phyloP scores from a whole-genome alignment of 2,888 invertebrate genomes.

The Tachystola acroxantha region DNA sequence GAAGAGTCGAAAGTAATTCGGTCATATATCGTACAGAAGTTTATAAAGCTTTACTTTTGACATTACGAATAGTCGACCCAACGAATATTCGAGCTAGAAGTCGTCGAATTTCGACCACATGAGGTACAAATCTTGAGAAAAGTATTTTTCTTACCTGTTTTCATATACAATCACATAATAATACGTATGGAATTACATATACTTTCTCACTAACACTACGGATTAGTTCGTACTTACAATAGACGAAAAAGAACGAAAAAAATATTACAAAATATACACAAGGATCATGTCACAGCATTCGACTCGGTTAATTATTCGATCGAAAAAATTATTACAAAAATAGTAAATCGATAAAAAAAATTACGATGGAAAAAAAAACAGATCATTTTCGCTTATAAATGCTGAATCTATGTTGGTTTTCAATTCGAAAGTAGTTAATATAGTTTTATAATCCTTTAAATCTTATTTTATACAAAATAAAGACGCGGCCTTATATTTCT shows the following conservation, averaged over 20 bases:
- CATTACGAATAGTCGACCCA: no score
- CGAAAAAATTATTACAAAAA: conserved; percentile 13
- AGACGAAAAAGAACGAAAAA: conserved; percentile 27
- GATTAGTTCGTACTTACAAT: conserved; percentile 37
- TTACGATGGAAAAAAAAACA: neutral
- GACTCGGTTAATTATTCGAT: conserved; percentile 14
- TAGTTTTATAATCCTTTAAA: no score
- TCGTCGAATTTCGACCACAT: no score
- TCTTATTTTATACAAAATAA: no score
- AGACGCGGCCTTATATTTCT: no score
- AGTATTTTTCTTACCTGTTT: conserved; percentile 18
- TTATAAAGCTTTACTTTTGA: no score
- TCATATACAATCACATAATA: conserved; percentile 22
- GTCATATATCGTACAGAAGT: no score
- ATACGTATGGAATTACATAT: conserved; percentile 28
- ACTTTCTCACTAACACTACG: conserved; percentile 28
- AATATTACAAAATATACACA: conserved; percentile 62
- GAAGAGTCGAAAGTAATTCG: no score
- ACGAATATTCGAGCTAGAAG: no score
- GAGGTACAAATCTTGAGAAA: no score
- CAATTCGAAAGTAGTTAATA: no score
- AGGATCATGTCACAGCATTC: conserved; percentile 11
- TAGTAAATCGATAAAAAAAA: neutral
- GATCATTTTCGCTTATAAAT: conserved; percentile 1
- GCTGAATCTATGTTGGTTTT: neutral